Conservation (phyloP, 92 coral and sea anemone species). For the Epizoanthus scotinus region DNA sequence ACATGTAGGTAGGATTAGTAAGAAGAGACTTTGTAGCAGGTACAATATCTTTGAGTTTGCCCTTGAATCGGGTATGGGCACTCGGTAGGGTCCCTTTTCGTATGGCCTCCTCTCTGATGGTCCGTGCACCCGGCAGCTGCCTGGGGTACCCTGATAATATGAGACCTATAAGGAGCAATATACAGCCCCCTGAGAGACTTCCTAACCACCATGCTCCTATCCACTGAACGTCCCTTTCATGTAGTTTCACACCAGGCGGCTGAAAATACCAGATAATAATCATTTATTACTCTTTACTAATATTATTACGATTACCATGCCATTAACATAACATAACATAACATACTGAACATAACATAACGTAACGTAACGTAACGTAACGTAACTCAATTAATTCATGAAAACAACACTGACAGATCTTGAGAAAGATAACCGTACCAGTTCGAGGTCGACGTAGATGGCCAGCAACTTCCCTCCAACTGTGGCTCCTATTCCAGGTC, state of each 20-base stretch:
- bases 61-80: constrained; percentile 19
- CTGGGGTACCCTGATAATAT: constrained; percentile 72
- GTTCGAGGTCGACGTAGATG: constrained; percentile 60
- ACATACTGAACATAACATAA: too few species aligned
- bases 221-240: constrained; percentile 69
- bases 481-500: constrained; percentile 70
- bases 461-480: constrained; percentile 65
- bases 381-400: too few species aligned
- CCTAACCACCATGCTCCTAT: constrained; percentile 91
- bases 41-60: constrained; percentile 57
- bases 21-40: constrained; percentile 72
- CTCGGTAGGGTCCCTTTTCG: constrained; percentile 53
- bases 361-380: too few species aligned
- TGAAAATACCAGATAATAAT: constrained; percentile 13
- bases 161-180: constrained; percentile 54
- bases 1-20: constrained; percentile 67
- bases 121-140: constrained; percentile 62
- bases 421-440: constrained; percentile 28
- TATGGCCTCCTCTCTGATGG: constrained; percentile 66
- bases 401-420: not conserved
- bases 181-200: constrained; percentile 57
- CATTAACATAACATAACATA: too few species aligned
- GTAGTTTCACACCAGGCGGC: constrained; percentile 58
- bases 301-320: too few species aligned
- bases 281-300: too few species aligned